Evolutionary conservation across 2,888 invertebrate species (phyloP).

Genomic region (Dorcus hopei): DNA sequence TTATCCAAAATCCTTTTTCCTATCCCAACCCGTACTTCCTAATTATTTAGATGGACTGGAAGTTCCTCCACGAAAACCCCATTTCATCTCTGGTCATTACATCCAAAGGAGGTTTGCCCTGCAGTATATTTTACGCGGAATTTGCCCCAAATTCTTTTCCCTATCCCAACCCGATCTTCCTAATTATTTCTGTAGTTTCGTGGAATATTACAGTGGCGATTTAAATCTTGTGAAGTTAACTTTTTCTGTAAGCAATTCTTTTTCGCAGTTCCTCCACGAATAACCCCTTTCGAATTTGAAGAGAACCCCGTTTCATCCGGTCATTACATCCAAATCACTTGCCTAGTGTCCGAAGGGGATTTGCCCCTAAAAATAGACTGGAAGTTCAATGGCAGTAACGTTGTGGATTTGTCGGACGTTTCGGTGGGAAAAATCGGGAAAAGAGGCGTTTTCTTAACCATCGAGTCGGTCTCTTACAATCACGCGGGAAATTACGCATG

Average conservation of each 20-base stretch:
- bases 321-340: conserved; percentile 65
- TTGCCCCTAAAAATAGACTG: conserved; percentile 69
- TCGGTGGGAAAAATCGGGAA: conserved; percentile 54
- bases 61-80: too few relatives aligned
- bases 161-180: too few relatives aligned
- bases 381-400: conserved; percentile 66
- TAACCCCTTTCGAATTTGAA: conserved; percentile 48
- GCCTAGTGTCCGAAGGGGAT: conserved; percentile 70
- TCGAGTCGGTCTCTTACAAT: conserved; percentile 63
- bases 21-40: too few relatives aligned
- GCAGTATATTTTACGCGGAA: too few relatives aligned
- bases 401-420: conserved; percentile 56
- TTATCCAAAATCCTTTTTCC: too few relatives aligned
- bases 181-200: too few relatives aligned
- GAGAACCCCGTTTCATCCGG: conserved; percentile 65
- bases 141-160: too few relatives aligned
- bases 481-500: conserved; percentile 68
- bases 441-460: conserved; percentile 65
- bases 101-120: too few relatives aligned
- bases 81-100: too few relatives aligned
- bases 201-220: too few relatives aligned
- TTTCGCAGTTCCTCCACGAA: conserved; percentile 70
- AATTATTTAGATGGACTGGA: too few relatives aligned
- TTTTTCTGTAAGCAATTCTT: neutral
- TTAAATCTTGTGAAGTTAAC: too few relatives aligned